A percentile compares a stretch with the other conserved stretches of the same genome.
Conservation (phyloP, 2,888 invertebrate genomes). For the Meteorus cinctellus region DNA sequence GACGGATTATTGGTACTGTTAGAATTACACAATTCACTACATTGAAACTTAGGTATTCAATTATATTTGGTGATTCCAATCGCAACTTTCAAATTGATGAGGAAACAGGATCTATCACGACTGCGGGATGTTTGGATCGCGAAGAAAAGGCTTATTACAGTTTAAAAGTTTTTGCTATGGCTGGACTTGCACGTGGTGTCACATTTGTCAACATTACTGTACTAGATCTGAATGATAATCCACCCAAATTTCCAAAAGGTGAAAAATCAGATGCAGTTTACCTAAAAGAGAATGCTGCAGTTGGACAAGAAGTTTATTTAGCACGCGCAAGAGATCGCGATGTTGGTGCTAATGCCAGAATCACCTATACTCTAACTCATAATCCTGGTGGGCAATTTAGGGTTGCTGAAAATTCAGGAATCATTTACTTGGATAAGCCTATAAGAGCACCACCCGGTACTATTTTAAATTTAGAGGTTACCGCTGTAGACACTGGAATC, state of each 20-base stretch:
- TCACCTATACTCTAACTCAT: constrained; percentile 86
- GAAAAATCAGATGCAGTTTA: constrained; percentile 81
- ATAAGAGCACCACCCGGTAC: constrained; percentile 84
- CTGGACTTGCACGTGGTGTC: constrained; percentile 84
- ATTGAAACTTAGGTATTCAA: constrained; percentile 80
- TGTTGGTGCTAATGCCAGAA: constrained; percentile 89
- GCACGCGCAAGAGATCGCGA: constrained; percentile 92
- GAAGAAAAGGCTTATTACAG: constrained; percentile 86
- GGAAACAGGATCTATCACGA: constrained; percentile 84
- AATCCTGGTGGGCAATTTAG: constrained; percentile 88
- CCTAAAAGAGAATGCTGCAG: constrained; percentile 91
- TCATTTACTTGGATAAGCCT: constrained; percentile 89
- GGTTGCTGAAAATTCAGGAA: constrained; percentile 90
- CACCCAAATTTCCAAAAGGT: constrained; percentile 86
- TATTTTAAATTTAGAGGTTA: constrained; percentile 83
- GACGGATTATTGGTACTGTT: constrained; percentile 86
- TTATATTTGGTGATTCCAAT: constrained; percentile 86
- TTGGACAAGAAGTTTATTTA: constrained; percentile 93
- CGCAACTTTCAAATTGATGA: constrained; percentile 88
- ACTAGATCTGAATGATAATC: constrained; percentile 92
- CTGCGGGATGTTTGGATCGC: constrained; percentile 87
- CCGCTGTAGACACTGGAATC: constrained; percentile 88
- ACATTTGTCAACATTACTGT: constrained; percentile 87
- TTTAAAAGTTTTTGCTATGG: constrained; percentile 86
- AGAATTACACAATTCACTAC: constrained; percentile 74